Evolutionary conservation across 1,140 invertebrate genomes (phyloP).

Genomic region (Drosophila obscura): DNA sequence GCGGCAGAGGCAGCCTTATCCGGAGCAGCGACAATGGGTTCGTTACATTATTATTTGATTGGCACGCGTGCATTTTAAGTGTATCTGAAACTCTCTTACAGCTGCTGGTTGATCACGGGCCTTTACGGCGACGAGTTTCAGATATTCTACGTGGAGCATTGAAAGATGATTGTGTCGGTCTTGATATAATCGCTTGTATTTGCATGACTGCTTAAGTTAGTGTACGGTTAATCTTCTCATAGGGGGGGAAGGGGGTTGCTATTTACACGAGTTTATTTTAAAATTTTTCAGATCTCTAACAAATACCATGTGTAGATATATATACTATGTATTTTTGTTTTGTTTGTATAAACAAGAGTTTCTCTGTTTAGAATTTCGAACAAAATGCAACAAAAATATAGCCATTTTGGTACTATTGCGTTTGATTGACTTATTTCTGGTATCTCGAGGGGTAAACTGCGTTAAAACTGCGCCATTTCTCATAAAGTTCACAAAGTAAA

Average conservation of each 20-base stretch:
- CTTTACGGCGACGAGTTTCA: conserved; percentile 76
- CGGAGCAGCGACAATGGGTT: conserved; percentile 76
- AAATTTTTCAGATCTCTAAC: conserved; percentile 74
- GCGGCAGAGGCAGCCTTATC: conserved; percentile 73
- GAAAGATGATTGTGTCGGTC: conserved; percentile 7
- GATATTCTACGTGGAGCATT: conserved; percentile 65
- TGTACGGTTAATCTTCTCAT: conserved; percentile 62
- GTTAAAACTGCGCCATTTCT: conserved; percentile 40
- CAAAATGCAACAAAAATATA: conserved; percentile 50
- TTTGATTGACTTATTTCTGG: conserved; percentile 18
- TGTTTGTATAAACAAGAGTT: conserved; percentile 56
- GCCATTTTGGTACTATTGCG: conserved; percentile 42
- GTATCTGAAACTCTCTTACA: conserved; percentile 20
- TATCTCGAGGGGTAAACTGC: conserved; percentile 18
- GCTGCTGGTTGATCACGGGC: conserved; percentile 72
- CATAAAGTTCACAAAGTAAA: conserved; percentile 30
- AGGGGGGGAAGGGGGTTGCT: conserved; percentile 42
- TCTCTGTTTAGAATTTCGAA: conserved; percentile 53
- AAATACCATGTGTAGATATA: conserved; percentile 66
- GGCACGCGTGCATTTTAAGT: not conserved
- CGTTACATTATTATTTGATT: not conserved
- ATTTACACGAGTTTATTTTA: conserved; percentile 79
- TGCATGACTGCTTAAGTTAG: conserved; percentile 68
- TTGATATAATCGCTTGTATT: conserved; percentile 60
- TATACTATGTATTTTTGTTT: conserved; percentile 55